Conservation (phyloP, 2,797 vertebrate species). For the Micrastur ruficollis region DNA sequence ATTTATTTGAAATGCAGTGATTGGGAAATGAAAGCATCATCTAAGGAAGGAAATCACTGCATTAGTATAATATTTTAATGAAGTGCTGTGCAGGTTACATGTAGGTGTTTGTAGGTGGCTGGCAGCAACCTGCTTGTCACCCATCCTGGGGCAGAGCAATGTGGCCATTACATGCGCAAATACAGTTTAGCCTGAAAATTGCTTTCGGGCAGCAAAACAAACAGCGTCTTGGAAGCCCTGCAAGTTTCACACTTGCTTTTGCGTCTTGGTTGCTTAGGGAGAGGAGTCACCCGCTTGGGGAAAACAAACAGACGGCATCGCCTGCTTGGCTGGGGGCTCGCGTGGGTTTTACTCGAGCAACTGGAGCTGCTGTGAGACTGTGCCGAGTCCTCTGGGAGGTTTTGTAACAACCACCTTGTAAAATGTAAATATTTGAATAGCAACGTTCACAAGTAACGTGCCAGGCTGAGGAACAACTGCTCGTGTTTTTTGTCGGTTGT, state of each 20-base stretch:
- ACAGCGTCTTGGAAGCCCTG: not conserved
- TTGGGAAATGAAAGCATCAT: not conserved
- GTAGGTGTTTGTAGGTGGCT: not conserved
- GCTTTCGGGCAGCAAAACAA: not conserved
- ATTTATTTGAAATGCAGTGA: not conserved
- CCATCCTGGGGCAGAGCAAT: not conserved
- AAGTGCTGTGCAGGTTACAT: not conserved
- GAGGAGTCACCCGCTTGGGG: fast-evolving
- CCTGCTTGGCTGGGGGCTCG: not conserved
- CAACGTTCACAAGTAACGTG: not conserved
- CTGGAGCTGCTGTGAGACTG: not conserved
- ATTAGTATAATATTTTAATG: not conserved
- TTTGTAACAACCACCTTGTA: conserved; percentile 31
- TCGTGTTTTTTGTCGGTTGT: not conserved
- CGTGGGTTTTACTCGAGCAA: fast-evolving
- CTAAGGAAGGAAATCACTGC: not conserved
- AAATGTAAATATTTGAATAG: conserved; percentile 13
- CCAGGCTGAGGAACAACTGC: not conserved
- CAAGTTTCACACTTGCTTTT: conserved; percentile 3
- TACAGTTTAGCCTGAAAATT: not conserved
- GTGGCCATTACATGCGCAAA: fast-evolving
- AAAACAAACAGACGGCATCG: not conserved
- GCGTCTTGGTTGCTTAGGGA: not conserved
- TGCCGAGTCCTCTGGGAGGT: not conserved
- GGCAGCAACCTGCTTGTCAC: not conserved